Conservation (phyloP, 1,140 invertebrate genomes). For the Planococcus citri region DNA sequence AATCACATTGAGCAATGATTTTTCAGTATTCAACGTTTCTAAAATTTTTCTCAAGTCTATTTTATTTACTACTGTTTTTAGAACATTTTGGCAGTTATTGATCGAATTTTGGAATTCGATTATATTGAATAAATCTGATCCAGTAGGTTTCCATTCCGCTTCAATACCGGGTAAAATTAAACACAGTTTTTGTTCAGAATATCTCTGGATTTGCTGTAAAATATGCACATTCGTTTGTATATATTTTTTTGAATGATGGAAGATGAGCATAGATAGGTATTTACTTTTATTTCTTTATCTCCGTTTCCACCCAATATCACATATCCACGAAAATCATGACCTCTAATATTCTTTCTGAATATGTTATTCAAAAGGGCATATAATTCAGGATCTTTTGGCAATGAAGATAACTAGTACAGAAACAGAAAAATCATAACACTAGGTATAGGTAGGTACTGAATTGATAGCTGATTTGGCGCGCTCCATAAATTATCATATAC, state of each 20-base stretch:
- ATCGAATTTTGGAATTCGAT: neutral
- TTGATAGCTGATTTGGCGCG: too few species aligned
- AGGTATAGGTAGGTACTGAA: too few species aligned
- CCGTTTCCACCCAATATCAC: constrained; percentile 42
- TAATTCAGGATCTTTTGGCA: constrained; percentile 23
- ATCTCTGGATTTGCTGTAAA: neutral
- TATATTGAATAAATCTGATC: neutral
- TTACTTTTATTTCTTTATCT: constrained; percentile 11
- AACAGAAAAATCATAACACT: neutral
- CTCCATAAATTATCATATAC: constrained; percentile 9
- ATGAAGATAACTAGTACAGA: constrained; percentile 10
- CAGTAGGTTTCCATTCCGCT: neutral
- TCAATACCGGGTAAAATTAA: neutral
- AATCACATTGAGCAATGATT: constrained; percentile 41
- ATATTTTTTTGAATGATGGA: too few species aligned
- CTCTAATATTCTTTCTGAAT: constrained; percentile 29
- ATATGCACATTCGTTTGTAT: neutral
- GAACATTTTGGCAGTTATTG: neutral
- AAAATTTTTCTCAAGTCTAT: constrained; percentile 34
- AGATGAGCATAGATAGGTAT: neutral
- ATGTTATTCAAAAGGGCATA: constrained; percentile 34
- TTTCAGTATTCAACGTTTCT: constrained; percentile 33
- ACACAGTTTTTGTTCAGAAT: neutral
- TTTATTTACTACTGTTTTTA: constrained; percentile 27
- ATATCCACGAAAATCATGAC: constrained; percentile 44